Evolutionary conservation across 2,113 vertebrate genomes (phyloP).

Genomic region (Triplophysa dalaica): DNA sequence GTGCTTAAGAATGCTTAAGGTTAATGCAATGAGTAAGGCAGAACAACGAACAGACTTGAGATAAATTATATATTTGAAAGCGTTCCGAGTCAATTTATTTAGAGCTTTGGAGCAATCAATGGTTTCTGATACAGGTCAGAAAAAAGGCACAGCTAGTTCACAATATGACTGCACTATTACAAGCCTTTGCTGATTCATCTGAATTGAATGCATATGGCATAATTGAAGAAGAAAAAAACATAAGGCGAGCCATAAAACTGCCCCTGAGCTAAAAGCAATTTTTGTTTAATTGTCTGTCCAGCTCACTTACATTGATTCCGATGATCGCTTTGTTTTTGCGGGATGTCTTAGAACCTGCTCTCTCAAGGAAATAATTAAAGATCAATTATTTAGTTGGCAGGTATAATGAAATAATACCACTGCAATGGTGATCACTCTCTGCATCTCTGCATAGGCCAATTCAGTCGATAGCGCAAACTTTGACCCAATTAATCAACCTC

Average conservation of each 20-base stretch:
- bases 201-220: conserved; percentile 31
- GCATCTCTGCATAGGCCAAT: conserved; percentile 21
- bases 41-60: conserved; percentile 45
- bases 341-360: neutral
- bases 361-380: neutral
- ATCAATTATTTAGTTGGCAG: conserved; percentile 42
- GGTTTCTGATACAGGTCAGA: conserved; percentile 15
- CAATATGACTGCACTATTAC: conserved; percentile 29
- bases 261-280: neutral
- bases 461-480: conserved; percentile 27
- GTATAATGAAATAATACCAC: conserved; percentile 27
- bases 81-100: conserved; percentile 18
- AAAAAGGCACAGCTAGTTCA: neutral
- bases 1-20: conserved; percentile 39
- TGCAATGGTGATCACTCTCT: conserved; percentile 35
- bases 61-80: conserved; percentile 28
- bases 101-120: conserved; percentile 12
- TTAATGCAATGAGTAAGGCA: conserved; percentile 35
- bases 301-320: neutral
- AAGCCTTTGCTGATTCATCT: conserved; percentile 2
- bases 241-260: neutral
- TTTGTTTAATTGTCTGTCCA: conserved; percentile 11
- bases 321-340: neutral
- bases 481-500: conserved; percentile 39
- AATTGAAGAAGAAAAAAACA: neutral